Conservation (phyloP, 2,888 invertebrate species). For the Rapana venosa region DNA sequence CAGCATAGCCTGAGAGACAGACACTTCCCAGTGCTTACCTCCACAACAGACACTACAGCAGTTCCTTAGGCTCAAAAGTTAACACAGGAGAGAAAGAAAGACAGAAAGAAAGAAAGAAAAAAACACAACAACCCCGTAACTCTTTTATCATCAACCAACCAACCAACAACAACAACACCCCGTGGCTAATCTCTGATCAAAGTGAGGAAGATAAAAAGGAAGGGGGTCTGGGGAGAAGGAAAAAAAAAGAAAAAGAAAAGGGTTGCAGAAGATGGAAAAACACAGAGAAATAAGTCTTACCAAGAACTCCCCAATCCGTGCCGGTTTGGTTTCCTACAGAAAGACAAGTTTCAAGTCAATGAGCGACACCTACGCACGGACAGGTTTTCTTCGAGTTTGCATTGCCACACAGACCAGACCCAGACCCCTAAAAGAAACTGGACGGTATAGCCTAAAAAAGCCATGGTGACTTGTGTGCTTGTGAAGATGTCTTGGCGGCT, state of each 20-base stretch:
- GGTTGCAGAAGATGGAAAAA: background rate
- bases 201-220: too few relatives aligned
- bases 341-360: background rate
- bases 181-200: too few relatives aligned
- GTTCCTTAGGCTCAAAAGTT: background rate
- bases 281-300: background rate
- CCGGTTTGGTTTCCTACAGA: background rate
- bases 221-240: too few relatives aligned
- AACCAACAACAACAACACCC: too few relatives aligned
- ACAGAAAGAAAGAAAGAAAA: background rate
- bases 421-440: background rate
- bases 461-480: background rate
- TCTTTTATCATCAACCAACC: background rate
- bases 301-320: background rate
- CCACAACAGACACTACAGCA: background rate
- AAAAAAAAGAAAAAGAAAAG: too few relatives aligned
- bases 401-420: background rate
- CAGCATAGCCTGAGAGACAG: constrained; percentile 4
- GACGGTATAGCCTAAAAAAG: background rate
- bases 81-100: background rate
- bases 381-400: background rate
- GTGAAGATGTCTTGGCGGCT: background rate
- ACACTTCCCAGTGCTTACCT: constrained; percentile 1
- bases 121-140: background rate
- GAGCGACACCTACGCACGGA: constrained; percentile 8